These are phyloP conservation scores for Pungitius pungitius DNA, from an alignment of 2,113 vertebrate species.

Conservation along the genomic window DNA sequence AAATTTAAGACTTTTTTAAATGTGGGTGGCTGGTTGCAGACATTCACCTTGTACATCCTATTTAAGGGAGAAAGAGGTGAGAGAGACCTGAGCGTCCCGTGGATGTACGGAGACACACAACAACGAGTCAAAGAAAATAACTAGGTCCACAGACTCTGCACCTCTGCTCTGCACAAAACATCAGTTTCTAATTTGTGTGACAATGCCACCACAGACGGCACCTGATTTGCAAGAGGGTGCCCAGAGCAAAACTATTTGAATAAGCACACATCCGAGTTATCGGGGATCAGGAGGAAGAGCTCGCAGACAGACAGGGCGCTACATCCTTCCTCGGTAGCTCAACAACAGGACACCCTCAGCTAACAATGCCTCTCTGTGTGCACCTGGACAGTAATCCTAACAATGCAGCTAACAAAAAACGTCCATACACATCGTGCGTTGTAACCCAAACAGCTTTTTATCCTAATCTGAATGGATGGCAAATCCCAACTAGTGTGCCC, in stretches of 20 bases:
- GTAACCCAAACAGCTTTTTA: slow-evolving; percentile 58
- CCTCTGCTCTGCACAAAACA: slow-evolving; percentile 70
- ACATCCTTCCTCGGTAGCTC: slow-evolving; percentile 52
- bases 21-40: slow-evolving; percentile 71
- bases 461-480: slow-evolving; percentile 67
- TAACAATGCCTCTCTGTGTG: slow-evolving; percentile 52
- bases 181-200: slow-evolving; percentile 83
- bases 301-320: slow-evolving; percentile 59
- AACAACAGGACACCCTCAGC: slow-evolving; percentile 52
- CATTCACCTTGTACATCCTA: slow-evolving; percentile 62
- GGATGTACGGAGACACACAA: slow-evolving; percentile 35
- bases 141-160: slow-evolving; percentile 56
- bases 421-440: slow-evolving; percentile 48
- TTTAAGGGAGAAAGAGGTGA: slow-evolving; percentile 46
- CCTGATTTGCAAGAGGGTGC: slow-evolving; percentile 83
- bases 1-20: slow-evolving; percentile 65
- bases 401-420: slow-evolving; percentile 56
- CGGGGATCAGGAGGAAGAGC: slow-evolving; percentile 71
- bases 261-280: slow-evolving; percentile 79
- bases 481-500: slow-evolving; percentile 64
- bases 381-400: slow-evolving; percentile 69
- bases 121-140: slow-evolving; percentile 56
- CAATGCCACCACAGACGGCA: slow-evolving; percentile 73
- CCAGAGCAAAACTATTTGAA: slow-evolving; percentile 79
- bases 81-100: slow-evolving; percentile 49